Percentiles rank a stretch among this genome's conserved stretches.
phyloP scores from a whole-genome alignment of 2,888 invertebrate species.

The Mythimna albipuncta region DNA sequence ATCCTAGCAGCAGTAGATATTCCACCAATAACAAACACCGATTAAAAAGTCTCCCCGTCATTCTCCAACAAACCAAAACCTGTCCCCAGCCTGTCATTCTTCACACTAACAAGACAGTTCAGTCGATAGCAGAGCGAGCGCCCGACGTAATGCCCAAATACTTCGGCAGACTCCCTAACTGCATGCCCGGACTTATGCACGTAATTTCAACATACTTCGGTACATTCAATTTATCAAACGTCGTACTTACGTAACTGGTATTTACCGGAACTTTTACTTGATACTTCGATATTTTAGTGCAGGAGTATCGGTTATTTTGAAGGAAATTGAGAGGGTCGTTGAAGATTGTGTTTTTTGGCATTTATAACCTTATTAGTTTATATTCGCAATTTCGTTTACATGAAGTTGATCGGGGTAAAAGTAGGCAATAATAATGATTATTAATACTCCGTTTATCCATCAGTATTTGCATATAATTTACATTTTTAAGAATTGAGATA shows the following conservation, averaged over 20 bases:
- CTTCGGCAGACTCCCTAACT: conserved; percentile 45
- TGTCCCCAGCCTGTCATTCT: conserved; percentile 12
- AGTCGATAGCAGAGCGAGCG: conserved; percentile 8
- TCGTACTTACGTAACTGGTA: conserved; percentile 25
- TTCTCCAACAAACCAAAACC: background rate
- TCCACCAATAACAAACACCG: background rate
- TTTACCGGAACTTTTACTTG: conserved; percentile 39
- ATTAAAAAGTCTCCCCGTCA: conserved; percentile 10
- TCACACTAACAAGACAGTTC: conserved; percentile 50
- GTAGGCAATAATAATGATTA: too few species aligned
- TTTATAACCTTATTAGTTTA: too few species aligned
- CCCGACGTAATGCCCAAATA: conserved; percentile 51
- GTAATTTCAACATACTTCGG: conserved; percentile 53
- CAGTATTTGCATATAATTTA: too few species aligned
- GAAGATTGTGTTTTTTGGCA: too few species aligned
- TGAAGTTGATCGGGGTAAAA: too few species aligned
- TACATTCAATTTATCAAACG: conserved; percentile 54
- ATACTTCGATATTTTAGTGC: background rate
- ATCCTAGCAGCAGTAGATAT: background rate
- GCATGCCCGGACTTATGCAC: conserved; percentile 48
- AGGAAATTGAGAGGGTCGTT: background rate
- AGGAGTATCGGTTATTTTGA: conserved; percentile 19
- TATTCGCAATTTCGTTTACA: too few species aligned
- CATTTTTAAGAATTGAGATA: too few species aligned
- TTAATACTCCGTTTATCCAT: too few species aligned